Percentiles rank a stretch among this genome's conserved stretches.
Evolutionary conservation across 2,113 vertebrate species (phyloP).

Genomic region (Gobio gobio): DNA sequence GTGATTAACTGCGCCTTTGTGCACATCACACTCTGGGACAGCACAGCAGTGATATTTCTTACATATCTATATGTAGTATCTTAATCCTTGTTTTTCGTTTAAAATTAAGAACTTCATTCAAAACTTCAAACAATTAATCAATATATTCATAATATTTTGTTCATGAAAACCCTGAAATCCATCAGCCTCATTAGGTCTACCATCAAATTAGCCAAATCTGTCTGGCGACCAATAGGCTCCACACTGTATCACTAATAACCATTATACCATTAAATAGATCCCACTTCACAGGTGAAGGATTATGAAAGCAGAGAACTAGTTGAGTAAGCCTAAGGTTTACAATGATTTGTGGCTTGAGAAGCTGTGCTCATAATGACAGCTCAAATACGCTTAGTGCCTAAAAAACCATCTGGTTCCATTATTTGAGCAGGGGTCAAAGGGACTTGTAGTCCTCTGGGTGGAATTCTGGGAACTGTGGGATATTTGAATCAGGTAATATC

Average conservation of each 20-base stretch:
- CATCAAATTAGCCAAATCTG: conserved; percentile 10
- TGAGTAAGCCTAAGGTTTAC: conserved; percentile 1
- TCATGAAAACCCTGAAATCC: not conserved
- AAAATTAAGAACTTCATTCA: not conserved
- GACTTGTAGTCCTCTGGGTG: conserved; percentile 83
- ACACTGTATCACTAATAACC: not conserved
- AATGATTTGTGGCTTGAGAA: conserved; percentile 62
- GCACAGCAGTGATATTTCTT: not conserved
- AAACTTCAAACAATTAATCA: not conserved
- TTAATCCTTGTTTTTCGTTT: not conserved
- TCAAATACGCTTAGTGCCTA: conserved; percentile 69
- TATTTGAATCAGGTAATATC: conserved; percentile 73
- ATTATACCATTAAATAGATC: conserved; percentile 6
- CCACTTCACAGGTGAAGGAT: conserved; percentile 21
- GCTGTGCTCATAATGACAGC: conserved; percentile 70
- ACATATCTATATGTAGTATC: not conserved
- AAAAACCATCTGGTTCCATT: conserved; percentile 68
- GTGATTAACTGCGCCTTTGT: not conserved
- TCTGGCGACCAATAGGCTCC: not conserved
- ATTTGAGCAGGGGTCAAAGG: conserved; percentile 77
- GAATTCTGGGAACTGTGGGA: conserved; percentile 73
- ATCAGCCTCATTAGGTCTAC: conserved; percentile 19
- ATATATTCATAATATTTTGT: not conserved
- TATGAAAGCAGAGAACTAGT: conserved; percentile 18
- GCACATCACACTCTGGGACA: not conserved